These are phyloP conservation scores for Drosophila tristis DNA, from an alignment of 1,140 invertebrate genomes.

Conservation along the genomic window DNA sequence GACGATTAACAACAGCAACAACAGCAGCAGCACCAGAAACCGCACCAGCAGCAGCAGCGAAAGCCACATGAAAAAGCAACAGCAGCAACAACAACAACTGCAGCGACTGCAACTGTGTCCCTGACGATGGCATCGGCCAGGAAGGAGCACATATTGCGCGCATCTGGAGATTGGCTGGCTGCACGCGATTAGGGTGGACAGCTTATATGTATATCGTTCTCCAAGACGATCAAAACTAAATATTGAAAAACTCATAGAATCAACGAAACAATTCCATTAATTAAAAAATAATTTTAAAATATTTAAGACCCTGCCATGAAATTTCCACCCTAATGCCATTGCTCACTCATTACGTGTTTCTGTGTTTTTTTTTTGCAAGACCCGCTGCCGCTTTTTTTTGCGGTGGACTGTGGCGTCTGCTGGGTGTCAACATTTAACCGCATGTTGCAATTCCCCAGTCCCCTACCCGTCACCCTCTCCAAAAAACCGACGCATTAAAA, in stretches of 20 bases:
- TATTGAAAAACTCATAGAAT: too few species aligned
- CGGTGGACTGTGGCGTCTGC: slow-evolving; percentile 68
- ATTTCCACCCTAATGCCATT: slow-evolving; percentile 20
- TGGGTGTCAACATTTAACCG: slow-evolving; percentile 69
- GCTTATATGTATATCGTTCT: neutral
- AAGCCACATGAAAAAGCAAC: slow-evolving; percentile 22
- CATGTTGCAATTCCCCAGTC: slow-evolving; percentile 45
- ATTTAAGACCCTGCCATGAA: neutral
- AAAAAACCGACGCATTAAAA: slow-evolving; percentile 13
- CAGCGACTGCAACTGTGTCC: slow-evolving; percentile 54
- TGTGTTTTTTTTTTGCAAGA: slow-evolving; percentile 18
- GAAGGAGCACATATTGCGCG: slow-evolving; percentile 73
- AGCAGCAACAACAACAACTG: slow-evolving; percentile 27
- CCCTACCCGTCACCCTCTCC: neutral
- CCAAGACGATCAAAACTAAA: neutral
- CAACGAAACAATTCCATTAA: neutral
- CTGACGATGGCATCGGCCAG: slow-evolving; percentile 55
- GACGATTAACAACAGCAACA: slow-evolving; percentile 71
- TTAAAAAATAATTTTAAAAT: neutral
- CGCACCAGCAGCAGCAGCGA: slow-evolving; percentile 3
- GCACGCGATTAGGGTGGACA: slow-evolving; percentile 42
- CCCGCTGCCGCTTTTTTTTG: slow-evolving; percentile 28
- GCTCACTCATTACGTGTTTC: slow-evolving; percentile 28
- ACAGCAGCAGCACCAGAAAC: slow-evolving; percentile 21
- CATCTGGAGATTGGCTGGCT: slow-evolving; percentile 61